Base-by-base conservation (phyloP, 2,797 vertebrate species). In the Lophius americanus region DNA sequence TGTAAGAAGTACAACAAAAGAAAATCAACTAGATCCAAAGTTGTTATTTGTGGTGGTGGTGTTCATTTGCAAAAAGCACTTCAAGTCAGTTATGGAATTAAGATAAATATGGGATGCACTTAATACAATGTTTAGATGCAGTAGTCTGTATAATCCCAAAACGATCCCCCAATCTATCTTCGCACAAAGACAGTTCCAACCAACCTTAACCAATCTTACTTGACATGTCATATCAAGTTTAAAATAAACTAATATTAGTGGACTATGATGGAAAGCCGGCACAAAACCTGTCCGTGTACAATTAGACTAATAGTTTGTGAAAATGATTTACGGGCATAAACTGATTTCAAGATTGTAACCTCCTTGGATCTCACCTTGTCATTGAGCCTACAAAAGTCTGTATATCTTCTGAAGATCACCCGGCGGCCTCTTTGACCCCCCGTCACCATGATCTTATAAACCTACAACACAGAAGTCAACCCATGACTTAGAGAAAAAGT, bases 381-480 rank as follows among this genome's bases (percentile, higher is more conserved):
- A 23, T 69, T 81, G 23, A 82, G 85, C 37, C 51, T 70, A 64
- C 70, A 89, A 79, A 85, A 91, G 78, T 86, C 89, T 0, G 46
- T 63, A 73, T 83, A 94, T 75, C 81, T 83, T 77, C 83, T 81
- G 72, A 90, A 91, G 76, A 91, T 82, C 47, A 92, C 70, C 85
- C 79, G 89, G 66, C 75, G 87, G 64, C 79, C 87, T 10, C 61
- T 83, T 12, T 78, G 80, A 68, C 42, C 73, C 49, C 62, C 66
- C 4, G 14, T 84, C 77, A 88, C 90, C 83, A 84, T 77, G 49
- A 93, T 85, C 75, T 92, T 86, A 70, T 90, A 94, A 56, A 89
- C 85, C 83, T 93, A 44, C 37, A 73, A 69, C 23, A 56, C 62
- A 51, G 32, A 11, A 13, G 8, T 10, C 51, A 35, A 35, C 10